A percentile compares a stretch with the other conserved stretches of the same genome.
Evolutionary conservation across 1,140 invertebrate species (phyloP).

Genomic region (Bombus pascuorum): DNA sequence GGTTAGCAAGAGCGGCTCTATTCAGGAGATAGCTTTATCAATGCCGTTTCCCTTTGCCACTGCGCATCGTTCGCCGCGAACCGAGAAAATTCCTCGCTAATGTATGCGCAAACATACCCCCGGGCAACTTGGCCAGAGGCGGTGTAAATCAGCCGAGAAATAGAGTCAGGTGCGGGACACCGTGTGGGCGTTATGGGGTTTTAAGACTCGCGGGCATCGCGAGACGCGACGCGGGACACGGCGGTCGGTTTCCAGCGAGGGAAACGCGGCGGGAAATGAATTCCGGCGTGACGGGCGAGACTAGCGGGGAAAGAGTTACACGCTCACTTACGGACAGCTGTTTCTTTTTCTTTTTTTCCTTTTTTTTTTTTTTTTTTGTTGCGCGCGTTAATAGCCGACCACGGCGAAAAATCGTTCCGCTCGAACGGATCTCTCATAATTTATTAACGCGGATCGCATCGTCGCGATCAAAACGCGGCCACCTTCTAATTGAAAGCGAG

Average conservation of each 20-base stretch:
- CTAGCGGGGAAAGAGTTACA: slow-evolving; percentile 12
- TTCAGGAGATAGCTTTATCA: slow-evolving; percentile 53
- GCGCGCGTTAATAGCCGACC: no score
- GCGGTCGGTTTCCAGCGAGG: no score
- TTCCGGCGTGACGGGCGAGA: background rate
- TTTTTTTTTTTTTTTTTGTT: no score
- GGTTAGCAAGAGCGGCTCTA: slow-evolving; percentile 47
- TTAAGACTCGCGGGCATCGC: background rate
- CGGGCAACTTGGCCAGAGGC: background rate
- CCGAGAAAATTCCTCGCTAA: slow-evolving; percentile 49
- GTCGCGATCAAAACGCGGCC: background rate
- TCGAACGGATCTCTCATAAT: no score
- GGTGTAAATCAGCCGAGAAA: slow-evolving; percentile 50
- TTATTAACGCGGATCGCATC: background rate
- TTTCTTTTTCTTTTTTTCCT: background rate
- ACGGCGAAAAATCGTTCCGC: no score
- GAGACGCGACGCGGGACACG: no score
- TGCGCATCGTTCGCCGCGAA: slow-evolving; percentile 14
- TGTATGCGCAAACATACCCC: slow-evolving; percentile 45
- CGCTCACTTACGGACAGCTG: slow-evolving; percentile 20
- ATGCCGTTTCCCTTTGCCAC: slow-evolving; percentile 48
- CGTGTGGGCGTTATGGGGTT: slow-evolving; percentile 37
- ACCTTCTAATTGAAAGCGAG: background rate
- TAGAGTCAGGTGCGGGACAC: slow-evolving; percentile 50
- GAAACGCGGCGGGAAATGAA: slow-evolving; percentile 34